Conservation (phyloP, 2,797 vertebrate species). For the Hypotaenidia philippensis region DNA sequence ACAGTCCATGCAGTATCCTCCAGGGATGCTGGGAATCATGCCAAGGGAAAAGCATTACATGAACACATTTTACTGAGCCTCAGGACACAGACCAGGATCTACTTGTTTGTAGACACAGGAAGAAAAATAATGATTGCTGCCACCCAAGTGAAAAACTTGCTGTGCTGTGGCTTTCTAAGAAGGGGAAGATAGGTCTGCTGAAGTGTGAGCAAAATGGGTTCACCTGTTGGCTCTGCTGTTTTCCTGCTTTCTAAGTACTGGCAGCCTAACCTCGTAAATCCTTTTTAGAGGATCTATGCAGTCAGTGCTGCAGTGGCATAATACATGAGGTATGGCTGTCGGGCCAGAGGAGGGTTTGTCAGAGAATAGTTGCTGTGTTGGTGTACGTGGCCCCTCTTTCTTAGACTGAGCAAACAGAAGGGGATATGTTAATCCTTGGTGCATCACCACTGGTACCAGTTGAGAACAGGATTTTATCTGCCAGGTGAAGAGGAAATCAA, state of each 20-base stretch:
- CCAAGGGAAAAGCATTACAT: background rate
- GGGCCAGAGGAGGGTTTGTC: background rate
- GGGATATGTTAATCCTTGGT: background rate
- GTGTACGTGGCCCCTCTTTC: background rate
- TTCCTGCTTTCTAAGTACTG: background rate
- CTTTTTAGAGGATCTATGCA: background rate
- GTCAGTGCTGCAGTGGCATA: background rate
- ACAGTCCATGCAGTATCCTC: background rate
- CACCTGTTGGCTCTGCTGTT: conserved; percentile 52
- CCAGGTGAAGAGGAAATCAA: background rate
- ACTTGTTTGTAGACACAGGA: background rate
- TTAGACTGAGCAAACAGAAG: background rate
- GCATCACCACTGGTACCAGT: background rate
- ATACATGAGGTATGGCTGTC: background rate
- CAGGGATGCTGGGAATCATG: background rate
- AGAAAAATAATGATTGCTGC: background rate
- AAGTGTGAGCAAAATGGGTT: background rate
- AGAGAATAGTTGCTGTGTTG: rapidly evolving
- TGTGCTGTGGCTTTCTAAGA: background rate
- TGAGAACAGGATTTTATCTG: background rate
- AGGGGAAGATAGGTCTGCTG: background rate
- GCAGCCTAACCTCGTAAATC: background rate
- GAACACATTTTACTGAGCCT: background rate
- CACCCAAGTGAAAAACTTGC: background rate
- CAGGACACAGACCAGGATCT: background rate